Evolutionary conservation across 1,140 invertebrate species (phyloP).

Genomic region (Limonius californicus): DNA sequence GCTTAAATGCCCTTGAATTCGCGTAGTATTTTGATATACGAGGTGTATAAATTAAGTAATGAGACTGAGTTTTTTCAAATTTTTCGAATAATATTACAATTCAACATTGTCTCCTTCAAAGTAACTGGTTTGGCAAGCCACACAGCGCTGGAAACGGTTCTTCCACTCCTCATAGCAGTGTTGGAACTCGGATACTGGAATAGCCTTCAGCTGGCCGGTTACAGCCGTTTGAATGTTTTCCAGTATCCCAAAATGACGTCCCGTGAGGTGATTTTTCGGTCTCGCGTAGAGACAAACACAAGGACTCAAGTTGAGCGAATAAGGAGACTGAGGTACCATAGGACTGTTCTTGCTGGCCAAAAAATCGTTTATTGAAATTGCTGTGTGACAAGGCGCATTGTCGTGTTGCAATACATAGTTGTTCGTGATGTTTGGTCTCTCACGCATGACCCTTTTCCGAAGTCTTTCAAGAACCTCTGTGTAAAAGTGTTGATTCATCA

Average conservation of each 20-base stretch:
- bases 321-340: neutral
- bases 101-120: constrained; percentile 5
- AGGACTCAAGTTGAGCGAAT: constrained; percentile 13
- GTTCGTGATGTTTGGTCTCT: constrained; percentile 22
- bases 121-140: constrained; percentile 8
- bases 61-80: neutral
- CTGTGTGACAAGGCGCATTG: neutral
- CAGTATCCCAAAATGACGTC: no score
- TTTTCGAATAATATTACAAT: constrained; percentile 4
- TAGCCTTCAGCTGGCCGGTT: constrained; percentile 17
- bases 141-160: constrained; percentile 7
- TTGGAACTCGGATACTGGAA: constrained; percentile 18
- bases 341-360: constrained; percentile 6
- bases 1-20: no score
- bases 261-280: constrained; percentile 13
- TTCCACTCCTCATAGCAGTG: neutral
- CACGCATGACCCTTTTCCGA: constrained; percentile 26
- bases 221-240: constrained; percentile 14
- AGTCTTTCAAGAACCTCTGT: constrained; percentile 33
- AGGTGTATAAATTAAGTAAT: no score
- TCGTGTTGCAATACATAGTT: constrained; percentile 1
- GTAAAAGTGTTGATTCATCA: constrained; percentile 37
- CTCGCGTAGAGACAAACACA: constrained; percentile 14
- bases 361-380: constrained; percentile 1
- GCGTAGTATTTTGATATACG: no score